These are phyloP conservation scores for Platanista minor DNA, from an alignment of 2,113 vertebrate genomes.

Conservation along the genomic window DNA sequence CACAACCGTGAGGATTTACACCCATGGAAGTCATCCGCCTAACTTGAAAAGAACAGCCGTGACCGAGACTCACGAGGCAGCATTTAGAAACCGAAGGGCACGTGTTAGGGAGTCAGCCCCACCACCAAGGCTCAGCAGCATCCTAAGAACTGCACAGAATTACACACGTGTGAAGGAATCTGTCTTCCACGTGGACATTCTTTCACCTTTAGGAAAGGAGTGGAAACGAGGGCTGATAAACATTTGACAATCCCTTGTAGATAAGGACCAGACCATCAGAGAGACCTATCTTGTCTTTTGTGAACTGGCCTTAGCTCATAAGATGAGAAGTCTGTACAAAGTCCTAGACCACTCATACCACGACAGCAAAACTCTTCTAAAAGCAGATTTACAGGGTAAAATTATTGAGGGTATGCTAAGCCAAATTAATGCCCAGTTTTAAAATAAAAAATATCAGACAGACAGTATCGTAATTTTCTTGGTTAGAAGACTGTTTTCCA, in stretches of 20 bases:
- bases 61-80: background rate
- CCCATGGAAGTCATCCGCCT: background rate
- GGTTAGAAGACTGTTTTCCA: background rate
- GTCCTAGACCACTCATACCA: background rate
- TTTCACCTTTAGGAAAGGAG: background rate
- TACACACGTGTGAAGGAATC: fast-evolving
- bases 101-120: background rate
- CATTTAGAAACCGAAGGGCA: background rate
- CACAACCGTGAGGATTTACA: background rate
- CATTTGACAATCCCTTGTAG: background rate
- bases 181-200: fast-evolving
- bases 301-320: fast-evolving
- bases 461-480: background rate
- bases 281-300: background rate
- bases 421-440: background rate
- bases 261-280: background rate
- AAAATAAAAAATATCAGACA: background rate
- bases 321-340: background rate
- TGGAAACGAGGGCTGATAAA: background rate
- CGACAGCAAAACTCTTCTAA: background rate
- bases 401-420: background rate
- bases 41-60: background rate
- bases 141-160: fast-evolving
- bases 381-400: background rate
- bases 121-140: background rate